phyloP scores from a whole-genome alignment of 2,888 invertebrate species.

The Rhorus exstirpatorius region DNA sequence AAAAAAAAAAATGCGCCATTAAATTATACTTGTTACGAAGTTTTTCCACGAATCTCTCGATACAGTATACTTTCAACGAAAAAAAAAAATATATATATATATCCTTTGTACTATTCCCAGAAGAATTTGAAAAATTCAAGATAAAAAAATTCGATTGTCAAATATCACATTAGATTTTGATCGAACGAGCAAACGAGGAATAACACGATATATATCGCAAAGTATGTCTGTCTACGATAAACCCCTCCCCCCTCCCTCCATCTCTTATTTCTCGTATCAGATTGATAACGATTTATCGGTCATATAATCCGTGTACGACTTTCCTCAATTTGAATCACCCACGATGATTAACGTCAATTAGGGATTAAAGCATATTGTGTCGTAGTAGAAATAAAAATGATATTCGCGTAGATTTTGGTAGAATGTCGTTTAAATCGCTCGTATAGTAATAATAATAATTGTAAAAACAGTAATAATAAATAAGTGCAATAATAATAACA shows the following conservation, averaged over 20 bases:
- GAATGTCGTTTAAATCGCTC: neutral
- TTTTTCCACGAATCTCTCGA: too few species aligned
- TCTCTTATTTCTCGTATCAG: neutral
- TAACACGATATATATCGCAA: neutral
- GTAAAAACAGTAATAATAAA: neutral
- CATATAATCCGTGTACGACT: constrained; percentile 7
- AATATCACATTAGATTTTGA: too few species aligned
- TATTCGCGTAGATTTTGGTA: too few species aligned
- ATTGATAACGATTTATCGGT: constrained; percentile 44
- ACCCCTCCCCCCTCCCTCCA: neutral
- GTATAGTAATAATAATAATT: too few species aligned
- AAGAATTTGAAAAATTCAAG: too few species aligned
- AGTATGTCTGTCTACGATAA: neutral
- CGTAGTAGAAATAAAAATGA: neutral
- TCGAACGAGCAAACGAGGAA: too few species aligned
- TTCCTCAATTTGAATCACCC: neutral
- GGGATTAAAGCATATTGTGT: neutral
- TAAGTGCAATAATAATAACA: too few species aligned
- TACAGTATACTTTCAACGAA: too few species aligned
- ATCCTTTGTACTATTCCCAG: too few species aligned
- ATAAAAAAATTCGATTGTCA: too few species aligned
- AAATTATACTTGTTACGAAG: too few species aligned
- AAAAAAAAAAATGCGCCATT: constrained; percentile 13
- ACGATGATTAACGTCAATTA: constrained; percentile 21
- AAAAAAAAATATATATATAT: too few species aligned